Base-by-base conservation (phyloP, 2,888 invertebrate genomes). In the Temnothorax rugatulus region DNA sequence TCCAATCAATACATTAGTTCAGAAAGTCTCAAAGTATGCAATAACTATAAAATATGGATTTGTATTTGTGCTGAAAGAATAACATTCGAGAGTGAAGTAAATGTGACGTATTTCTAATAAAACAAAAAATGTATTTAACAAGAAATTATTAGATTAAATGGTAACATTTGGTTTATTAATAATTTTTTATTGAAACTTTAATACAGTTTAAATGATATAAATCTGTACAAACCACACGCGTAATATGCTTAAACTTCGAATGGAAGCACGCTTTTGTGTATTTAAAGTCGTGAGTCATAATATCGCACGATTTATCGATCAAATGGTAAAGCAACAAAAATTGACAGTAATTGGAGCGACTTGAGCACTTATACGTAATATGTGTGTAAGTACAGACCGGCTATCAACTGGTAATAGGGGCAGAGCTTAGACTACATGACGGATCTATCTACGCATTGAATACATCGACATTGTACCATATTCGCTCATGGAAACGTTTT, bases 291-390 rank as follows among this genome's bases (percentile, higher is more conserved):
- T 38, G 71, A 82, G 63, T 75, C 63, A 59, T 75, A 87, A 82
- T 81, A 79, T 68, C 87, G 82, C 61, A 47, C 77, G 73, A 87
- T 87, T 84, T 87, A 87, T 86, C 66, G 87, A 87, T 87, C 82
- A 59, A 75, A 59, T 74, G 50, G 64, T 15, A 63, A 54, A 73
- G 71, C 29, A 77, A 74, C 59, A 84, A 86, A 85, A 68, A 61
- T 77, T 61, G 61, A 71, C 57, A 66, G 61, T 64, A 82, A 82
- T 76, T 82, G 57, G 47, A 75, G 59, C 75, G 71, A 50, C 73
- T 18, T 25, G 54, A 29, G 38, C 47, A 71, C 38, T 81, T n/a
- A n/a, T 61, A 34, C 59, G 34, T 34, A 34, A 9, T 41, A 50
- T 41, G 8, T 41, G 34, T 38, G 41, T 54, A 71, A 71, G 71